phyloP scores from a whole-genome alignment of 2,797 vertebrate genomes.

The Lepus oiostolus region DNA sequence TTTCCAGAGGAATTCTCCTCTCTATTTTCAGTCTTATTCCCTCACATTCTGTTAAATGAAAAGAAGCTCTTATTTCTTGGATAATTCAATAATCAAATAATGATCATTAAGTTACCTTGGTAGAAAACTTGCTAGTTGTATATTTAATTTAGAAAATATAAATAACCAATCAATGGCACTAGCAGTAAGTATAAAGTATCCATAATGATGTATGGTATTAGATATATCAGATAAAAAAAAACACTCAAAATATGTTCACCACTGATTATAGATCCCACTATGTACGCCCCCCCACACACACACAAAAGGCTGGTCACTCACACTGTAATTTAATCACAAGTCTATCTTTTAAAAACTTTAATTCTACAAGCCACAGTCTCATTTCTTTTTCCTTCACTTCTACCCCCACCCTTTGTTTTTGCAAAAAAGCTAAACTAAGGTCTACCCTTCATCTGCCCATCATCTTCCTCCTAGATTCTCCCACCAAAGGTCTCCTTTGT shows the following conservation, averaged over 20 bases:
- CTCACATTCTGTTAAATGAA: neutral
- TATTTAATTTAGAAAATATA: neutral
- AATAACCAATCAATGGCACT: neutral
- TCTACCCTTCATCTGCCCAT: neutral
- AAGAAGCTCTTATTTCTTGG: slow-evolving; percentile 20
- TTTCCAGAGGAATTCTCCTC: slow-evolving; percentile 48
- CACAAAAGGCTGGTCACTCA: neutral
- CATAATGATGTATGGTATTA: neutral
- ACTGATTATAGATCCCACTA: neutral
- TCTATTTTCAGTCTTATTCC: neutral
- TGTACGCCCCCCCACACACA: too few species aligned
- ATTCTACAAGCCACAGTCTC: neutral
- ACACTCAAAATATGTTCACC: neutral
- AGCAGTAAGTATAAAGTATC: slow-evolving; percentile 33
- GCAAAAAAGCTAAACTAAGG: neutral
- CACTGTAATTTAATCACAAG: neutral
- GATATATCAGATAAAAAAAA: neutral
- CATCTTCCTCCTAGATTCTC: neutral
- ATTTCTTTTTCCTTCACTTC: neutral
- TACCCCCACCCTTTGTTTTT: neutral
- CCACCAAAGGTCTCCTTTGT: neutral
- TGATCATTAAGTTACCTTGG: neutral
- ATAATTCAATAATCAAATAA: slow-evolving; percentile 31
- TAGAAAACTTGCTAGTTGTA: neutral
- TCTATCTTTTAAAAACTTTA: neutral